Conservation (phyloP, 2,888 invertebrate genomes). For the Drosophila colorata region DNA sequence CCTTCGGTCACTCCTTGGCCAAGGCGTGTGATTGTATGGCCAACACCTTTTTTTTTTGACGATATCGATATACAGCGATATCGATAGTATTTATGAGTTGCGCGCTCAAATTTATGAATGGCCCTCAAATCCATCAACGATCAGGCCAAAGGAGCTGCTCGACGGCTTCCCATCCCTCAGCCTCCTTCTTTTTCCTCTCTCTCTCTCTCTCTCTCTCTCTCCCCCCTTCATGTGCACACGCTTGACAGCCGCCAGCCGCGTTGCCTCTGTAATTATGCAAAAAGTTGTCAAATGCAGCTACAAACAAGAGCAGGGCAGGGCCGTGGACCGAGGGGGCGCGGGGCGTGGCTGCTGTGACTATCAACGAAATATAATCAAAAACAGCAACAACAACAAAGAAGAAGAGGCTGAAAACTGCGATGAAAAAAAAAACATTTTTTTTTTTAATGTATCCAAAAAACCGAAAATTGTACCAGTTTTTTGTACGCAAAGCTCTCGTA, state of each 20-base stretch:
- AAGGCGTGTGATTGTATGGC: slow-evolving; percentile 67
- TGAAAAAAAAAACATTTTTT: slow-evolving; percentile 33
- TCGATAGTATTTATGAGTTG: slow-evolving; percentile 67
- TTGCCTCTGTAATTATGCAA: slow-evolving; percentile 68
- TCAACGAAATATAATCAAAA: slow-evolving; percentile 71
- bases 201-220: background rate
- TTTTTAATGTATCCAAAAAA: slow-evolving; percentile 3
- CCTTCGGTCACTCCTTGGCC: background rate
- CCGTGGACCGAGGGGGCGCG: background rate
- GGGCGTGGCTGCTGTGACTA: slow-evolving; percentile 64
- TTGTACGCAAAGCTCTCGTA: slow-evolving; percentile 29
- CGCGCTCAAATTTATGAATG: slow-evolving; percentile 70
- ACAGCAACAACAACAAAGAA: slow-evolving; percentile 30
- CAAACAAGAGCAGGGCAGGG: slow-evolving; percentile 20
- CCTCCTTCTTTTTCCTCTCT: background rate
- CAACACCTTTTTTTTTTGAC: slow-evolving; percentile 60
- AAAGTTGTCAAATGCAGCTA: slow-evolving; percentile 73
- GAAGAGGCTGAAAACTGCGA: background rate
- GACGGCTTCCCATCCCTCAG: background rate
- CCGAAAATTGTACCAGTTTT: slow-evolving; percentile 70
- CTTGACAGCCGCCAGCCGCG: slow-evolving; percentile 1
- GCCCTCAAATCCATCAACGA: slow-evolving; percentile 32
- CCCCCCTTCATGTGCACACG: too few relatives aligned
- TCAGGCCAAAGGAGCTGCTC: slow-evolving; percentile 7
- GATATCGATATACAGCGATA: slow-evolving; percentile 38